phyloP scores from a whole-genome alignment of 1,140 invertebrate species.

The Trichonephila clavata region DNA sequence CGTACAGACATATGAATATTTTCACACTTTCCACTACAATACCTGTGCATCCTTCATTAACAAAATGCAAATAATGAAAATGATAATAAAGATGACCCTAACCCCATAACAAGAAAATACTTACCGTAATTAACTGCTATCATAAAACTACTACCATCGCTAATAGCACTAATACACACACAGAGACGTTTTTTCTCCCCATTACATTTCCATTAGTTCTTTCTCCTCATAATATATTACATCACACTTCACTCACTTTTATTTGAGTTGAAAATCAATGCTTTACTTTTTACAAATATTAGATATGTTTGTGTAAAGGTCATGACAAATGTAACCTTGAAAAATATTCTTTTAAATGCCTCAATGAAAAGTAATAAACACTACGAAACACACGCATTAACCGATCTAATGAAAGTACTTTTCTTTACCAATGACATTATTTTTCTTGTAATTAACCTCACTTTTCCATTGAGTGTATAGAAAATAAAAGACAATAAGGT shows the following conservation, averaged over 20 bases:
- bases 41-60: too few relatives aligned
- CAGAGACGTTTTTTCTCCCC: too few relatives aligned
- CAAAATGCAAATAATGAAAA: background rate
- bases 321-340: background rate
- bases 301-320: background rate
- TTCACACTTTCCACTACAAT: too few relatives aligned
- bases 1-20: too few relatives aligned
- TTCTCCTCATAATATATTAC: background rate
- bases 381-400: background rate
- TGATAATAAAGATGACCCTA: background rate
- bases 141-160: too few relatives aligned
- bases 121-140: too few relatives aligned
- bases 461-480: background rate
- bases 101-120: background rate
- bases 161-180: too few relatives aligned
- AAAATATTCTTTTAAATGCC: background rate
- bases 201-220: too few relatives aligned
- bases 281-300: too few relatives aligned
- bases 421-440: background rate
- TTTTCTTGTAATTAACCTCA: conserved; percentile 7
- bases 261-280: background rate
- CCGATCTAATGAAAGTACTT: background rate
- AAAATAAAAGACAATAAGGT: background rate
- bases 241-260: background rate
- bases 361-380: background rate